A percentile compares a stretch with the other conserved stretches of the same genome.
phyloP scores from a whole-genome alignment of 2,797 vertebrate genomes.

The Enteromius argenteus region DNA sequence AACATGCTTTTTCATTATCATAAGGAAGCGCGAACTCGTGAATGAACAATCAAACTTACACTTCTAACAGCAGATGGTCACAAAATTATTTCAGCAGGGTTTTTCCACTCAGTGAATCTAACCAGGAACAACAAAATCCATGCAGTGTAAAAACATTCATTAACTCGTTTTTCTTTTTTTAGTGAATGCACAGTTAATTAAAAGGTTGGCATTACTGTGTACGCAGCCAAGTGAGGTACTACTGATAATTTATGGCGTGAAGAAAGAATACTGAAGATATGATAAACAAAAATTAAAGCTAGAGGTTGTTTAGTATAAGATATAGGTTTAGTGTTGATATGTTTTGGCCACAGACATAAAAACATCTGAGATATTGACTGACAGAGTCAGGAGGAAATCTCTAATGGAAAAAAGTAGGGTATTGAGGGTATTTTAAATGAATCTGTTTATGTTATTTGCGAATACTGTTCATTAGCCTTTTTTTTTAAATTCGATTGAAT shows the following conservation, averaged over 20 bases:
- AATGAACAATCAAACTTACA: background rate
- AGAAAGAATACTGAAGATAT: background rate
- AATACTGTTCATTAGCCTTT: no score
- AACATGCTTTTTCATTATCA: no score
- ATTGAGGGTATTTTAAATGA: no score
- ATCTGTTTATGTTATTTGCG: no score
- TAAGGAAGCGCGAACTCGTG: no score
- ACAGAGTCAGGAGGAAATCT: background rate
- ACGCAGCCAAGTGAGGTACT: background rate
- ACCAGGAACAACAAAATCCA: background rate
- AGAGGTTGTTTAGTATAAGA: background rate
- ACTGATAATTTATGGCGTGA: background rate
- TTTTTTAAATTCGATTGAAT: background rate
- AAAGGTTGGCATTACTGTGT: background rate
- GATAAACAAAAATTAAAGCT: background rate
- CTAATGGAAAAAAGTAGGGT: no score
- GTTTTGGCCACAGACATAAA: background rate
- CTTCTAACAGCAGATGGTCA: background rate
- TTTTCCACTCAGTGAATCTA: background rate
- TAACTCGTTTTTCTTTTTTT: background rate
- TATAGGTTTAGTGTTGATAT: background rate
- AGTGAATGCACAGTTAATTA: background rate
- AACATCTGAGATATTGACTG: background rate
- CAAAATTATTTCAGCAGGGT: background rate
- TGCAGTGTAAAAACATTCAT: background rate